Evolutionary conservation across 2,888 invertebrate genomes (phyloP).

Genomic region (Allolobophora icterica): DNA sequence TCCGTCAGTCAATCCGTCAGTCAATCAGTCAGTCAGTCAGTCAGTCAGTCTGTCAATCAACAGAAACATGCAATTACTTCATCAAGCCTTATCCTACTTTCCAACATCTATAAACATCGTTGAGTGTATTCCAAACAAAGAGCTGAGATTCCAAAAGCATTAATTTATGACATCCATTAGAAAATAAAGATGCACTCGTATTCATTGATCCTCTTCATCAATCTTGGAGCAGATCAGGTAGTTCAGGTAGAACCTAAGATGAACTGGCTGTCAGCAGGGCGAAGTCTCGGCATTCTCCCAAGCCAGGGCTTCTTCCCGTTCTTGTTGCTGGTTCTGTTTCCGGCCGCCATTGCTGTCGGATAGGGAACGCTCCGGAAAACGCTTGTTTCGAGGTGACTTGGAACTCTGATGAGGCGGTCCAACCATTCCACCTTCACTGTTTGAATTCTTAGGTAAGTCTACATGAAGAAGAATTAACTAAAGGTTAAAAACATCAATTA

Average conservation of each 20-base stretch:
- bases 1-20: too few relatives aligned
- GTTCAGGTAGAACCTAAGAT: constrained; percentile 17
- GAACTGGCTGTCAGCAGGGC: constrained; percentile 8
- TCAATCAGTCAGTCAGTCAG: too few relatives aligned
- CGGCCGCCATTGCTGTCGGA: neutral
- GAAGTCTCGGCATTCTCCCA: constrained; percentile 30
- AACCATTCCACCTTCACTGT: neutral
- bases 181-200: neutral
- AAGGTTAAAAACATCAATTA: too few relatives aligned
- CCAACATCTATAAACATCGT: neutral
- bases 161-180: neutral
- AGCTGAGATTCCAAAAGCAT: neutral
- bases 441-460: neutral
- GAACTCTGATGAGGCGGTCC: neutral
- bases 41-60: neutral
- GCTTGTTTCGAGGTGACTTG: neutral
- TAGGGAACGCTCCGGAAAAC: neutral
- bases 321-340: neutral
- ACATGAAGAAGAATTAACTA: neutral
- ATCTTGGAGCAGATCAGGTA: neutral
- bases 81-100: neutral
- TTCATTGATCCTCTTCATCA: neutral
- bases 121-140: neutral
- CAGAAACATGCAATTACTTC: neutral
- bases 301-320: neutral